Evolutionary conservation across 2,797 vertebrate genomes (phyloP).

Genomic region (Botia almorhae): DNA sequence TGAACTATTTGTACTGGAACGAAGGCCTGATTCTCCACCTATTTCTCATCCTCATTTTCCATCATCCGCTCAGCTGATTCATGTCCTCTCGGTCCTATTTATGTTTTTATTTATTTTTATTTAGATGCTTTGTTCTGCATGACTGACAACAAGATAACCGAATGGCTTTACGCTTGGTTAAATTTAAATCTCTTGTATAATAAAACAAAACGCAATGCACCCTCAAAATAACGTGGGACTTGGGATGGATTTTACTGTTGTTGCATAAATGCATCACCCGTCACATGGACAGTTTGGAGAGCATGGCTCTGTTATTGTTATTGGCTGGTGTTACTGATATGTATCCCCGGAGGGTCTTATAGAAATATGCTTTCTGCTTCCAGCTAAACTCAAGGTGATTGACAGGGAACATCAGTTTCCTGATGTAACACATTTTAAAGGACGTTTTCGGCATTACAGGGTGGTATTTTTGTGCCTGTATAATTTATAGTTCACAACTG

Average conservation of each 20-base stretch:
- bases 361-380: background rate
- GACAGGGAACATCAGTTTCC: constrained; percentile 21
- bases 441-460: background rate
- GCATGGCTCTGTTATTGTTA: constrained; percentile 1
- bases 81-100: constrained; percentile 26
- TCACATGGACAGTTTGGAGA: constrained; percentile 16
- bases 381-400: background rate
- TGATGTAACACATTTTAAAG: constrained; percentile 9
- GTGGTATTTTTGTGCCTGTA: too few relatives aligned
- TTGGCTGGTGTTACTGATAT: constrained; percentile 29
- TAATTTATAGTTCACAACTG: too few relatives aligned
- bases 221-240: constrained; percentile 29
- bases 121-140: constrained; percentile 54
- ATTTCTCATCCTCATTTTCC: background rate
- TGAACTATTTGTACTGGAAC: constrained; percentile 26
- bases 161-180: constrained; percentile 45
- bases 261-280: background rate
- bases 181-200: constrained; percentile 46
- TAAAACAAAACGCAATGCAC: constrained; percentile 34
- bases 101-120: constrained; percentile 42
- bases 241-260: constrained; percentile 5
- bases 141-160: constrained; percentile 46
- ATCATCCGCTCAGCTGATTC: constrained; percentile 28
- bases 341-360: constrained; percentile 16
- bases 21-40: constrained; percentile 26